These are phyloP conservation scores for Limnephilus marmoratus DNA, from an alignment of 2,888 invertebrate genomes.

Conservation along the genomic window DNA sequence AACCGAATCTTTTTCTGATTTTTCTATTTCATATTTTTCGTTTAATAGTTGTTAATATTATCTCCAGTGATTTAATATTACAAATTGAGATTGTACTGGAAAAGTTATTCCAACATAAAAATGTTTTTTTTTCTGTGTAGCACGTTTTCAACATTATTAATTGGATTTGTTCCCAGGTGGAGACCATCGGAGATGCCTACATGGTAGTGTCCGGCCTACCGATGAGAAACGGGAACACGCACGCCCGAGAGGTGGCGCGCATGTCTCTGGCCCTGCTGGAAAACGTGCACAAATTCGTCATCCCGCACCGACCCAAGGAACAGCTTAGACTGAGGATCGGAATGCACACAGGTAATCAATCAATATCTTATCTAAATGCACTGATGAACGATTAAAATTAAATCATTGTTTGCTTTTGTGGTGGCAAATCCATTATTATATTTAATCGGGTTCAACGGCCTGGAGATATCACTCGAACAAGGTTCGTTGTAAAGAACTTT, in stretches of 20 bases:
- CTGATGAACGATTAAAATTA: background rate
- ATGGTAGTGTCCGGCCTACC: constrained; percentile 95
- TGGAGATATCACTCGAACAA: background rate
- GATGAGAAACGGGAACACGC: constrained; percentile 91
- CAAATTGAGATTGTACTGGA: too few relatives aligned
- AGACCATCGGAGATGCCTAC: constrained; percentile 91
- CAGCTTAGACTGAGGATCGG: constrained; percentile 94
- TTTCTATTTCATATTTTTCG: too few relatives aligned
- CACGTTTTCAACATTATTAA: background rate
- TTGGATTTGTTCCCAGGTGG: constrained; percentile 81
- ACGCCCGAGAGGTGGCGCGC: constrained; percentile 95
- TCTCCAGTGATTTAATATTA: too few relatives aligned
- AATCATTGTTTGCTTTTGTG: too few relatives aligned
- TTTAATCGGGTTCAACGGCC: background rate
- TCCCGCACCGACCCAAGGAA: constrained; percentile 93
- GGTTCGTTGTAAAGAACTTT: background rate
- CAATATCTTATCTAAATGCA: background rate
- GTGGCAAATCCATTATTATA: too few relatives aligned
- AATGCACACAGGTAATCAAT: constrained; percentile 86
- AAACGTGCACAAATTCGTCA: constrained; percentile 91
- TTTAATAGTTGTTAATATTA: too few relatives aligned
- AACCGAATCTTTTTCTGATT: too few relatives aligned
- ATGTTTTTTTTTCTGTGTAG: too few relatives aligned
- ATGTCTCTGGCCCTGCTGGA: constrained; percentile 93
- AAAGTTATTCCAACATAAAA: too few relatives aligned